Percentiles rank a stretch among this genome's conserved stretches.
Conservation (phyloP, 2,888 invertebrate genomes). For the Beris chalybata region DNA sequence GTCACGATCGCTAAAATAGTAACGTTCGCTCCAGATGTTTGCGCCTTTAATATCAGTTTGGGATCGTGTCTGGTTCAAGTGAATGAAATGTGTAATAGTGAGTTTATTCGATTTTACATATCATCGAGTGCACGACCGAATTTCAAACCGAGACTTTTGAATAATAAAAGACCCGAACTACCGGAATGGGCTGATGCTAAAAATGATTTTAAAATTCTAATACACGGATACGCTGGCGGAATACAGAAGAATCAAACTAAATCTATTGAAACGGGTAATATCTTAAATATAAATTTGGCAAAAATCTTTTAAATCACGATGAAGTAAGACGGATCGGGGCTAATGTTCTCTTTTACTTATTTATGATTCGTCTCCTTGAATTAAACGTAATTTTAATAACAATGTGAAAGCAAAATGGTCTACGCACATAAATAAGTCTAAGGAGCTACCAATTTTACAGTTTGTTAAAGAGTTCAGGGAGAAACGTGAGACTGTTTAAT, state of each 20-base stretch:
- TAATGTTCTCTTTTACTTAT: no score
- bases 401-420: no score
- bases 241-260: constrained; percentile 50
- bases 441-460: no score
- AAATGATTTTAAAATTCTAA: constrained; percentile 43
- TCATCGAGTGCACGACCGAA: constrained; percentile 42
- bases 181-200: constrained; percentile 40
- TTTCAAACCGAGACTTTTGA: constrained; percentile 39
- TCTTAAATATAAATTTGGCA: not conserved
- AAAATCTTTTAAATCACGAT: no score
- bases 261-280: constrained; percentile 41
- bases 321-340: no score
- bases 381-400: no score
- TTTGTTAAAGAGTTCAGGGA: no score
- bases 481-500: no score
- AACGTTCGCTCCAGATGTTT: constrained; percentile 7
- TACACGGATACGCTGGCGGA: constrained; percentile 57
- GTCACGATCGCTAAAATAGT: not conserved
- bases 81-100: constrained; percentile 43
- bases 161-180: constrained; percentile 37
- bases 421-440: no score
- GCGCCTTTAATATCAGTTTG: constrained; percentile 40
- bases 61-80: constrained; percentile 45
- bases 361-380: no score
- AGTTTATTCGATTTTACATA: constrained; percentile 44